Evolutionary conservation across 2,113 vertebrate species (phyloP).

Genomic region (Stigmatopora nigra): DNA sequence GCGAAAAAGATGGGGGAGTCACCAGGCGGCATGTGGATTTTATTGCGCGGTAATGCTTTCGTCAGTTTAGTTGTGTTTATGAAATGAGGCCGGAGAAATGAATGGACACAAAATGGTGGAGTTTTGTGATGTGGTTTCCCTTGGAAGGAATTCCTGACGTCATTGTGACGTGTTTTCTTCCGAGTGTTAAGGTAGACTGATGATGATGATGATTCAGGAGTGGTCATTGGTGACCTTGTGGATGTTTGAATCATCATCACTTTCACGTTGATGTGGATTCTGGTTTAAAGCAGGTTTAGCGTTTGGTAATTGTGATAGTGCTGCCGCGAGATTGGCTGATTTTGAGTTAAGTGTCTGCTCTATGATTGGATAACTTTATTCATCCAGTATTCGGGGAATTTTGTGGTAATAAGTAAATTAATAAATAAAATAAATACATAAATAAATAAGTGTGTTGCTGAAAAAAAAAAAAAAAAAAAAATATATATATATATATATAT

Average conservation of each 20-base stretch:
- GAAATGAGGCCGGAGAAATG: neutral
- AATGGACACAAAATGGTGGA: neutral
- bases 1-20: neutral
- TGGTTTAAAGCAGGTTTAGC: too few species aligned
- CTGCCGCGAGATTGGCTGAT: too few species aligned
- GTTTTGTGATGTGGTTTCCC: neutral
- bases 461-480: too few species aligned
- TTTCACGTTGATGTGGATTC: neutral
- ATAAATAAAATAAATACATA: too few species aligned
- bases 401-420: too few species aligned
- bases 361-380: too few species aligned
- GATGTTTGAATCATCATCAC: neutral
- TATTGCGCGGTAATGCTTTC: neutral
- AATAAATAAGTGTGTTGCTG: too few species aligned
- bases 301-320: too few species aligned
- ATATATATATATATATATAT: too few species aligned
- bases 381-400: too few species aligned
- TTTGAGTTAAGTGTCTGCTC: too few species aligned
- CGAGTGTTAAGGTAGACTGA: neutral
- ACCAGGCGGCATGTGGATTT: constrained; percentile 1
- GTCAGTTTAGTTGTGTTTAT: neutral
- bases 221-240: neutral
- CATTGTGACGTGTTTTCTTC: neutral
- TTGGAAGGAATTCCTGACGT: neutral
- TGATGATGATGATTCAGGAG: neutral